A percentile compares a stretch with the other conserved stretches of the same genome.
Conservation (phyloP, 1,140 invertebrate genomes). For the Frieseomelitta varia region DNA sequence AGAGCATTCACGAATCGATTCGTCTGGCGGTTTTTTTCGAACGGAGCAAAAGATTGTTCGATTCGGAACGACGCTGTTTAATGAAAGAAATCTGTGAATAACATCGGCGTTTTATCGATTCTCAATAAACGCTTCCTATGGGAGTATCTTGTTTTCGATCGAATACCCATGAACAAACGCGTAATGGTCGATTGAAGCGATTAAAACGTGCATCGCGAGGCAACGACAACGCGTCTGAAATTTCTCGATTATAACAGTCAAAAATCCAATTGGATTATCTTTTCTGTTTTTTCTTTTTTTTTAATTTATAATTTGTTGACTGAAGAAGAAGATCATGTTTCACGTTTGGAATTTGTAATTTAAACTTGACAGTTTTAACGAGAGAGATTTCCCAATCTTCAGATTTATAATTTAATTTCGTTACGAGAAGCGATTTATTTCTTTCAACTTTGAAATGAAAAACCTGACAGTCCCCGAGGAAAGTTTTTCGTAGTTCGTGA, state of each 20-base stretch:
- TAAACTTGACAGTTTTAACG: too few relatives aligned
- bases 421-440: too few relatives aligned
- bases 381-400: too few relatives aligned
- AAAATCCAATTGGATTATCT: too few relatives aligned
- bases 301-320: too few relatives aligned
- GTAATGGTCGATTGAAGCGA: conserved; percentile 4
- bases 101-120: conserved; percentile 14
- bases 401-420: too few relatives aligned
- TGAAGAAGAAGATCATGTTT: too few relatives aligned
- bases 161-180: not conserved
- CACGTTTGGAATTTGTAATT: too few relatives aligned
- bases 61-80: conserved; percentile 1
- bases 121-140: conserved; percentile 9
- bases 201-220: not conserved
- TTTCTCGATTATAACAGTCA: not conserved
- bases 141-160: conserved; percentile 22
- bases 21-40: not conserved
- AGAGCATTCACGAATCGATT: not conserved
- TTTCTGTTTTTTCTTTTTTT: too few relatives aligned
- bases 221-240: not conserved
- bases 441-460: too few relatives aligned
- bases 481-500: too few relatives aligned
- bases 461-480: too few relatives aligned
- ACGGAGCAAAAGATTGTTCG: conserved; percentile 9
- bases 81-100: conserved; percentile 14